Evolutionary conservation across 2,888 invertebrate genomes (phyloP), one percentile per base, ranked within the genome.

Genomic region (Drosophila recens): DNA sequence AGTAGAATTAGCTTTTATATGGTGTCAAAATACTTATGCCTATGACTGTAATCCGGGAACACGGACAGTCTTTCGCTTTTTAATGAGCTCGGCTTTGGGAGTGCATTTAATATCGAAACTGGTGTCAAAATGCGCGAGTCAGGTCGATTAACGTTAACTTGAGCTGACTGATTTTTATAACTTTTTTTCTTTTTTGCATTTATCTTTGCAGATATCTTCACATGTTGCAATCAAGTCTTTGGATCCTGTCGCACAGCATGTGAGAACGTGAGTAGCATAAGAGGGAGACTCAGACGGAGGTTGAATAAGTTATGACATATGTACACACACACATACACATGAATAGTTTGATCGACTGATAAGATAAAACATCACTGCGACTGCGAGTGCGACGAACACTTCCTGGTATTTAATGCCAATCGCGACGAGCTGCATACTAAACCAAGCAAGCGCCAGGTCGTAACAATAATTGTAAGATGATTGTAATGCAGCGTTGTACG

Each of bases 201-300:
- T 69, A 43, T 51, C 46, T 52, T 96, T 96, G 83, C 95, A 96
- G 96, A 96, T 93, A 94, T 96, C 92, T 95, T 94, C 86, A 93
- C 95, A 91, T 96, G 96, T 93, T 96, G 96, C 91, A 94, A 95
- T 69, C 94, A 95, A 92, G 96, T 96, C 62, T 95, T 95, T 67
- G 96, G 96, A 75, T 95, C 96, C 75, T 96, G 96, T 93, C 94
- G 95, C 90, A 95, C 94, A 91, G 95, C 96, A 72, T 96, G 96
- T 92, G 95, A 96, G 92, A 96, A 96, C 95, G 96, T 96, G 94
- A 93, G 93, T 93, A 86, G 62, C 53, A n/a, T 58, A 13, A 34
- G 49, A n/a, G n/a, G 36, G 4, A 36, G 36, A 13, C 36, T 2
- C 0, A 40, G 46, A 15, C 43, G 33, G 10, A 68, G 57, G 46